Evolutionary conservation across 2,797 vertebrate species (phyloP).

Genomic region (Naso thynnoides): DNA sequence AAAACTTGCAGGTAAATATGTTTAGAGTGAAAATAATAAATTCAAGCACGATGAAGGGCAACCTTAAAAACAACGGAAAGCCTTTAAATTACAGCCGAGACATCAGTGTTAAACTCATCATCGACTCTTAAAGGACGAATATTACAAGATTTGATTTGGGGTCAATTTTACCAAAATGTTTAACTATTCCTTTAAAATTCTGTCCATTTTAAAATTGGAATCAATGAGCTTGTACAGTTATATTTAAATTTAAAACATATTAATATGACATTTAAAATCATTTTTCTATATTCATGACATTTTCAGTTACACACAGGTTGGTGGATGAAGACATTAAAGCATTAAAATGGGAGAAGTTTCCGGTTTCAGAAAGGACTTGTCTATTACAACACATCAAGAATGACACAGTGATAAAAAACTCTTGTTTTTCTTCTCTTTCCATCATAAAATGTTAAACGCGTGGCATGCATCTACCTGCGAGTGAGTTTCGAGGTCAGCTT

Average conservation of each 20-base stretch:
- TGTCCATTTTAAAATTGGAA: too few species aligned
- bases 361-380: neutral
- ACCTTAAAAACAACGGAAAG: too few species aligned
- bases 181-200: neutral
- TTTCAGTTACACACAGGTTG: neutral
- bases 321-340: too few species aligned
- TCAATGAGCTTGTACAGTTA: too few species aligned
- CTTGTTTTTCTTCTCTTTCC: neutral
- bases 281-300: neutral
- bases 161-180: neutral
- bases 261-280: too few species aligned
- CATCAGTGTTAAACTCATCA: neutral
- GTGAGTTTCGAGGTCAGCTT: constrained; percentile 97
- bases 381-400: neutral
- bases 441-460: neutral
- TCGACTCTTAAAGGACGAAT: too few species aligned
- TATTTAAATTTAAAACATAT: too few species aligned
- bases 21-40: neutral
- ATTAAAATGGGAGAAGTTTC: neutral
- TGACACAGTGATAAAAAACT: too few species aligned
- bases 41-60: too few species aligned
- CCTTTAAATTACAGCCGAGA: neutral
- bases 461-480: constrained; percentile 86
- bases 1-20: neutral
- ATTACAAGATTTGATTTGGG: neutral